Evolutionary conservation across 2,113 vertebrate species (phyloP), one percentile per base, ranked within the genome.

Genomic region (Chionis minor): DNA sequence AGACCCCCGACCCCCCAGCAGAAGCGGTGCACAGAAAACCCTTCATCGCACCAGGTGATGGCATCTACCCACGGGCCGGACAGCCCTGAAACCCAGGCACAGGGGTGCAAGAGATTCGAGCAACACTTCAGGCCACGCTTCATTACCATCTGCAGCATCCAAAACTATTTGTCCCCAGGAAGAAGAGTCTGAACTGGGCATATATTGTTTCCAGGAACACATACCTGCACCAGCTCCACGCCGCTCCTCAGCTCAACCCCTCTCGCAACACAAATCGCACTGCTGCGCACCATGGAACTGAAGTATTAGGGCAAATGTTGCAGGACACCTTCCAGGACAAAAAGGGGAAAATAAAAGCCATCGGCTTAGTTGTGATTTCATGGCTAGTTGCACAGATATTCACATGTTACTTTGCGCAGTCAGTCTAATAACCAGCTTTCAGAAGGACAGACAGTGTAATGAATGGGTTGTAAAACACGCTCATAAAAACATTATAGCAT

Each of bases 371-470:
- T 93, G 95, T 89, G 95, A 96, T 98, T 98, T 98, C 97, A 98
- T 55, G 97, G 97, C 94, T 95, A 97, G 96, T 75, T 98, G 96
- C 94, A 94, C 97, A 97, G 96, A 97, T 94, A 96, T 96, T 97
- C 97, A 93, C 91, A 86, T 91, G 94, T 96, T 98, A 95, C 97
- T 97, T 96, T 96, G 93, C 96, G 82, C 73, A 96, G 96, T 95
- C 97, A 94, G 93, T 65, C 84, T 98, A 98, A 98, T 98, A 98
- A 96, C 91, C 92, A 94, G 97, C 97, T 98, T 98, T 98, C 98
- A 98, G 97, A 96, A 97, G 97, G 98, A 98, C 95, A 98, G 98
- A 98, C 97, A 97, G 93, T 8, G 6, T 98, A 98, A 98, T 98
- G 98, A 98, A 98, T 96, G 96, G 98, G 97, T 97, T 97, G 97